Conservation (phyloP, 2,888 invertebrate genomes). For the Ecdyonurus torrentis region DNA sequence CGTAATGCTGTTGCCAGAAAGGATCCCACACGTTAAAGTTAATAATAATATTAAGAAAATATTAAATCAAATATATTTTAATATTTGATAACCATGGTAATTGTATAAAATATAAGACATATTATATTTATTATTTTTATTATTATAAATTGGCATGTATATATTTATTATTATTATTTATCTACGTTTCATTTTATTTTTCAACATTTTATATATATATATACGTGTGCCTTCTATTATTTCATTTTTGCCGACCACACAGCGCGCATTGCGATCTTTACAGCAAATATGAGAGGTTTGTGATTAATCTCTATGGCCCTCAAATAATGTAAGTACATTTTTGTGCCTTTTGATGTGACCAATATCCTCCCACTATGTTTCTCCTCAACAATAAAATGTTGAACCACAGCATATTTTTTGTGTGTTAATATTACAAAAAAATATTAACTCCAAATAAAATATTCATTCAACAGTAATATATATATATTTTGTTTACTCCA, state of each 20-base stretch:
- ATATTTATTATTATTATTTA: no score
- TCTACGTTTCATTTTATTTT: slow-evolving; percentile 1
- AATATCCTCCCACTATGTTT: not conserved
- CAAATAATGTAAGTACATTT: slow-evolving; percentile 19
- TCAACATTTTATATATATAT: not conserved
- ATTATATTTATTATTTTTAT: not conserved
- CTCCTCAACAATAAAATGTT: no score
- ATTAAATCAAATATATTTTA: not conserved
- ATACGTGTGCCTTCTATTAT: not conserved
- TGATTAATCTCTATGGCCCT: slow-evolving; percentile 22
- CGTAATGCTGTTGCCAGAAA: not conserved
- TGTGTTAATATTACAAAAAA: no score
- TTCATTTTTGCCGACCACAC: not conserved
- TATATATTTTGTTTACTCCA: no score
- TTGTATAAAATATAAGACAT: not conserved
- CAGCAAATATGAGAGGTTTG: slow-evolving; percentile 20
- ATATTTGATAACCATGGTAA: not conserved
- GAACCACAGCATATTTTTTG: no score
- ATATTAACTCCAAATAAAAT: no score
- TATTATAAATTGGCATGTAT: not conserved
- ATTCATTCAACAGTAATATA: no score
- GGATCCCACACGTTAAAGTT: not conserved
- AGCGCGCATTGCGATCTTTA: slow-evolving; percentile 12
- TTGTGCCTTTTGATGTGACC: not conserved
- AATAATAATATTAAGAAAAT: no score